Evolutionary conservation across 2,888 invertebrate genomes (phyloP).

Genomic region (Stenoptilia bipunctidactyla): DNA sequence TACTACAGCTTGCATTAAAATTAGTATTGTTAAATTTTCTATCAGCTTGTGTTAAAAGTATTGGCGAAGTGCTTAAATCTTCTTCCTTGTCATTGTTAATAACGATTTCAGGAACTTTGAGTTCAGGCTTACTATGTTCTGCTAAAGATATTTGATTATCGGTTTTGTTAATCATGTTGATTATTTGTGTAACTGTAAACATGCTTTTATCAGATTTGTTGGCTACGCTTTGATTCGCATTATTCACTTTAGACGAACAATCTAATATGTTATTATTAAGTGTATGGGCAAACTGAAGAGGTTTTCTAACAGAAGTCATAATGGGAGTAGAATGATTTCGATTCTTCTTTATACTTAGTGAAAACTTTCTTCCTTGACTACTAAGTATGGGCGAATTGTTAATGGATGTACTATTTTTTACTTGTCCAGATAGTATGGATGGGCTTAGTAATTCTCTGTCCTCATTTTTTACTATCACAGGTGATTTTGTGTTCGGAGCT

Average conservation of each 20-base stretch:
- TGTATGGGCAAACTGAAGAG: neutral
- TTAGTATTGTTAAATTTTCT: conserved; percentile 19
- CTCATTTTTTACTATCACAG: too few relatives aligned
- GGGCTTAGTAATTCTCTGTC: conserved; percentile 27
- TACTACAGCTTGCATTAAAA: conserved; percentile 11
- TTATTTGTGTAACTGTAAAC: conserved; percentile 56
- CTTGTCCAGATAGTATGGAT: conserved; percentile 45
- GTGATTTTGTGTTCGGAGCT: too few relatives aligned
- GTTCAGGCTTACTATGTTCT: conserved; percentile 4
- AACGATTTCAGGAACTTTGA: conserved; percentile 4
- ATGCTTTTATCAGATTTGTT: conserved; percentile 42
- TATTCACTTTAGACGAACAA: conserved; percentile 1
- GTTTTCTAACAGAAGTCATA: neutral
- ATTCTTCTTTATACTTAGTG: conserved; percentile 30
- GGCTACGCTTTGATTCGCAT: conserved; percentile 10
- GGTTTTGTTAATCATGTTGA: conserved; percentile 52
- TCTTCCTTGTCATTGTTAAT: conserved; percentile 12
- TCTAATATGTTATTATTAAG: neutral
- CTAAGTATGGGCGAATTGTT: conserved; percentile 44
- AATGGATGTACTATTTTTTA: conserved; percentile 14
- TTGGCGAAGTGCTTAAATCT: conserved; percentile 42
- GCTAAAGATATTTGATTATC: conserved; percentile 17
- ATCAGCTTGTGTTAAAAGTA: conserved; percentile 45
- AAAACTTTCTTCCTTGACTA: conserved; percentile 36
- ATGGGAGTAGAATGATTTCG: conserved; percentile 23